These are phyloP conservation scores for Caenorhabditis plicata DNA, from an alignment of 2,888 invertebrate species.

Conservation along the genomic window DNA sequence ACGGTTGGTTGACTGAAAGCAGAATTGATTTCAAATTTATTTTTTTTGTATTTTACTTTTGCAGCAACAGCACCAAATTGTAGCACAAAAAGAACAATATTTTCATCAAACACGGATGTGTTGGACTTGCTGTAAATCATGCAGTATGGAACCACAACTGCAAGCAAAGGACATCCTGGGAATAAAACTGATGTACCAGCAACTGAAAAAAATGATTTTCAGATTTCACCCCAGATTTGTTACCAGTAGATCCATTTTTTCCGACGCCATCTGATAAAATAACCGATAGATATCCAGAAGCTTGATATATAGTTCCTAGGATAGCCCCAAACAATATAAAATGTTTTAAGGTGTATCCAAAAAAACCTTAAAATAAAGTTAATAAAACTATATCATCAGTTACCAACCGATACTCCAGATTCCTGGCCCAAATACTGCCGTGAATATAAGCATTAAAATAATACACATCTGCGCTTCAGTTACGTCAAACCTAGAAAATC, in stretches of 20 bases:
- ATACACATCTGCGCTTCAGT: slow-evolving; percentile 96
- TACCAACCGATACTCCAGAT: slow-evolving; percentile 76
- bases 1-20: slow-evolving; percentile 82
- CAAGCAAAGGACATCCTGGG: slow-evolving; percentile 87
- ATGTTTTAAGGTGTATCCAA: slow-evolving; percentile 51
- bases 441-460: slow-evolving; percentile 82
- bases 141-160: slow-evolving; percentile 86
- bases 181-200: slow-evolving; percentile 78
- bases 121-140: slow-evolving; percentile 86
- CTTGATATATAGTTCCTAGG: slow-evolving; percentile 50
- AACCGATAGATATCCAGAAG: slow-evolving; percentile 61
- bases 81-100: slow-evolving; percentile 88
- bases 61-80: slow-evolving; percentile 89
- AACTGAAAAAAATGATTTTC: slow-evolving; percentile 14
- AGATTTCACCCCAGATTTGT: slow-evolving; percentile 65
- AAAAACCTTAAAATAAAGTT: slow-evolving; percentile 6
- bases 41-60: slow-evolving; percentile 66
- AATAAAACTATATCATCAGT: not conserved
- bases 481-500: slow-evolving; percentile 76
- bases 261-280: slow-evolving; percentile 82
- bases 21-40: not conserved
- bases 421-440: slow-evolving; percentile 81
- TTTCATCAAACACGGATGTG: slow-evolving; percentile 72
- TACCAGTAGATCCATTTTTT: slow-evolving; percentile 96
- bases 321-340: slow-evolving; percentile 54